Conservation (phyloP, 2,797 vertebrate species). For the Eulemur coronatus region DNA sequence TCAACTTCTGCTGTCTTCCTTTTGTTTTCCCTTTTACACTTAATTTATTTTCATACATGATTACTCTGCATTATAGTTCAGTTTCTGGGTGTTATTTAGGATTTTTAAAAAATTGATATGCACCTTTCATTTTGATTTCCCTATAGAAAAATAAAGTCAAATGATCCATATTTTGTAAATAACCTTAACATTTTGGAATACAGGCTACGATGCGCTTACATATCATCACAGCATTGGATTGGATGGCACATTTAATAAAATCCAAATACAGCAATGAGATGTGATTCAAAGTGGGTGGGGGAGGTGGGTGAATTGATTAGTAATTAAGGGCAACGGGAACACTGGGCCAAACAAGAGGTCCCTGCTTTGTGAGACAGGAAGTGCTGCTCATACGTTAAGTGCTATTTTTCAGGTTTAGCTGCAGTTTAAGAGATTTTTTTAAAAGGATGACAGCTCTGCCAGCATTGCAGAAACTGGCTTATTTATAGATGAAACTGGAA, state of each 20-base stretch:
- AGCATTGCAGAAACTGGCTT: not conserved
- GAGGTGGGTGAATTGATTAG: not conserved
- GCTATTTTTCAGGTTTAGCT: not conserved
- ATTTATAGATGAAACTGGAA: not conserved
- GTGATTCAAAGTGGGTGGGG: not conserved
- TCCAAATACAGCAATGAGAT: not conserved
- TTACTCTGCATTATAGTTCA: not conserved
- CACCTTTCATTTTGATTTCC: slow-evolving; percentile 7
- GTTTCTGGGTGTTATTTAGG: not conserved
- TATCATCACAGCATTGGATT: not conserved
- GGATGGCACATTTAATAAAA: not conserved
- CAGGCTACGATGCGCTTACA: not conserved
- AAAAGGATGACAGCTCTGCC: not conserved
- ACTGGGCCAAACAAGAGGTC: not conserved
- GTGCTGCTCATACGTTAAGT: not conserved
- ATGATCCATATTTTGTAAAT: not conserved
- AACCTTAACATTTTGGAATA: not conserved
- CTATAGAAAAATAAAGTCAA: not conserved
- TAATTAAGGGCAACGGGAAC: not conserved
- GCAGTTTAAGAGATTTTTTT: not conserved
- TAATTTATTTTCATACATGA: not conserved
- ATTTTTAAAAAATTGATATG: not conserved
- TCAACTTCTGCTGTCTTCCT: not conserved
- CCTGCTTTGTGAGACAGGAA: not conserved
- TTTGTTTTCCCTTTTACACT: not conserved